Evolutionary conservation across 2,797 vertebrate genomes (phyloP), one percentile per base, ranked within the genome.

Genomic region (Tragelaphus oryx): DNA sequence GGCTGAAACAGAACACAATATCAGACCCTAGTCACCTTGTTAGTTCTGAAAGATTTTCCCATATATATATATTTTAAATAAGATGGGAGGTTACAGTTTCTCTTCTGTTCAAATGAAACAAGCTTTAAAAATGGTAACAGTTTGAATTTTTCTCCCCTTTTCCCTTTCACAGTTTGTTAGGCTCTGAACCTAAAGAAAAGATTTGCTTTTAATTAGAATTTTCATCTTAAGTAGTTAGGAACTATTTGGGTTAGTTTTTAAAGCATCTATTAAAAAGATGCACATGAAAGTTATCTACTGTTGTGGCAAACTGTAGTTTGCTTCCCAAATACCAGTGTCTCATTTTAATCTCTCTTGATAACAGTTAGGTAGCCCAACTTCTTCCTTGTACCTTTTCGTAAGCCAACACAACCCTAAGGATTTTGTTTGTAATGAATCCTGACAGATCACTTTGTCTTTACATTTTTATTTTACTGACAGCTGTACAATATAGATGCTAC

Each of bases 401-500:
- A 87, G 33, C 22, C 81, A 90, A 22, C 80, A 83, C 10, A 52
- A 62, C 33, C 26, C 46, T 50, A 82, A 87, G 68, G 65, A 78
- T 92, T 84, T 85, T 92, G 26, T 54, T 94, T 76, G 54, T 92
- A 92, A 78, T 94, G 52, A 87, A 87, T 92, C 54, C 22, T 90
- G 22, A 30, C 8, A 83, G 62, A 17, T 33, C 50, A 33, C 50
- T 79, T 79, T 54, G 50, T 79, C 24, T 79, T 54, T 5, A 24
- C 24, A 33, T 33, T 37, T 54, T 54, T 54, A 50, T 79, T 79
- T 79, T 79, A 54, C 30, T 78, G 48, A 52, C 20, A 79, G 50
- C 50, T 79, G n/a, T 54, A 79, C 50, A 41, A 20, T 62, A 24
- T 59, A 91, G 18, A 94, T 80, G 74, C 54, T 80, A 48, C 46